Conservation (phyloP, 2,888 invertebrate genomes). For the Lochmaea crataegi region DNA sequence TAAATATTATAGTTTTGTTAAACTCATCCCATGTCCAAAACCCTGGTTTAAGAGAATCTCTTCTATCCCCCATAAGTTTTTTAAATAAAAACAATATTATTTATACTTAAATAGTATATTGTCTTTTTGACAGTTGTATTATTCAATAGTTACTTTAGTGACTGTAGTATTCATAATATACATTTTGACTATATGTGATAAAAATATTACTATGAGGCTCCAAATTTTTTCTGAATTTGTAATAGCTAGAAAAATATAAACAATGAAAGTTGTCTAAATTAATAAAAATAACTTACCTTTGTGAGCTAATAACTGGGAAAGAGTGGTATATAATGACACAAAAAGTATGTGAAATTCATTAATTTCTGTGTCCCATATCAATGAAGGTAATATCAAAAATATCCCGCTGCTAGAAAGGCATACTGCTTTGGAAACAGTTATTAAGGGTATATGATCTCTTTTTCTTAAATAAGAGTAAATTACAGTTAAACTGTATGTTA, state of each 20-base stretch:
- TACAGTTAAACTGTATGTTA: slow-evolving; percentile 53
- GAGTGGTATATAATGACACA: slow-evolving; percentile 73
- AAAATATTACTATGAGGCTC: slow-evolving; percentile 55
- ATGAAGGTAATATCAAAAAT: slow-evolving; percentile 71
- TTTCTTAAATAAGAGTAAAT: slow-evolving; percentile 47
- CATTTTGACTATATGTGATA: slow-evolving; percentile 48
- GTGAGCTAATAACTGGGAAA: slow-evolving; percentile 74
- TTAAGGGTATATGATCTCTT: slow-evolving; percentile 46
- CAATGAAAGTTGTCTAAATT: slow-evolving; percentile 1
- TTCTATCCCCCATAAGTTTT: slow-evolving; percentile 23
- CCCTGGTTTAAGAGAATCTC: slow-evolving; percentile 56
- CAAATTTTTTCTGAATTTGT: slow-evolving; percentile 53
- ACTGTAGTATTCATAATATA: slow-evolving; percentile 41
- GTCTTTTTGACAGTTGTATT: slow-evolving; percentile 23
- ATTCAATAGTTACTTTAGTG: slow-evolving; percentile 22
- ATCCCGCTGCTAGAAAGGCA: slow-evolving; percentile 72
- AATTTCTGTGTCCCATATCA: slow-evolving; percentile 71
- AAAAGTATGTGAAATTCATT: slow-evolving; percentile 69
- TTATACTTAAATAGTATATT: slow-evolving; percentile 24
- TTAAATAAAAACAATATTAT: slow-evolving; percentile 14
- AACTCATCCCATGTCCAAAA: slow-evolving; percentile 63
- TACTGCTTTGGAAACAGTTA: slow-evolving; percentile 68
- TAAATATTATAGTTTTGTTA: slow-evolving; percentile 45
- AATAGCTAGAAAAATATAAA: slow-evolving; percentile 47
- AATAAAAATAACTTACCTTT: slow-evolving; percentile 66